A percentile compares a stretch with the other conserved stretches of the same genome.
Conservation (phyloP, 2,888 invertebrate genomes). For the Synanthedon andrenaeformis region DNA sequence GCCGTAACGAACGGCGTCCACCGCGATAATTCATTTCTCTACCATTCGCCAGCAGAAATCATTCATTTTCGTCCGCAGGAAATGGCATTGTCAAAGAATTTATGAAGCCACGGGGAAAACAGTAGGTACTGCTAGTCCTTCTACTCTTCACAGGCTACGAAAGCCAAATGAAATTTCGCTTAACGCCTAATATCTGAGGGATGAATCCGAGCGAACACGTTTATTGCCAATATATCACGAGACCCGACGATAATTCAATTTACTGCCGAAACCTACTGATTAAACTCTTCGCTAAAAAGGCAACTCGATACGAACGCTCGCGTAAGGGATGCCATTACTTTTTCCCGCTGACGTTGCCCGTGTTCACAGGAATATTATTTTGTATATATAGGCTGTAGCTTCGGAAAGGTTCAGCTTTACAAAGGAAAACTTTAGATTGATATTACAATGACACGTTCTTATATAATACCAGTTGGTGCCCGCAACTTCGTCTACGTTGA, state of each 20-base stretch:
- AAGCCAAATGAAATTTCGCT: not conserved
- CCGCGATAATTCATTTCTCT: not conserved
- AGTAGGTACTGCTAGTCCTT: too few relatives aligned
- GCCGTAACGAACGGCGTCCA: not conserved
- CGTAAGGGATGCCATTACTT: not conserved
- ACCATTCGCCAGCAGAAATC: not conserved
- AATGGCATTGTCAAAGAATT: not conserved
- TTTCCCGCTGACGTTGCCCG: too few relatives aligned
- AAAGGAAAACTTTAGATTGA: too few relatives aligned
- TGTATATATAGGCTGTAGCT: too few relatives aligned
- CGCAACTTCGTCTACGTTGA: too few relatives aligned
- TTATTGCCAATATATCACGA: slow-evolving; percentile 1
- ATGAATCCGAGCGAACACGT: not conserved
- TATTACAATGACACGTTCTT: too few relatives aligned
- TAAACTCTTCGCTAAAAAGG: not conserved
- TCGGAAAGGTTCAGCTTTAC: too few relatives aligned
- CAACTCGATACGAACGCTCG: not conserved
- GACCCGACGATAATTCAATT: not conserved
- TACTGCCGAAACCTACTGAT: slow-evolving; percentile 1
- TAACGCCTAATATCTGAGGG: not conserved
- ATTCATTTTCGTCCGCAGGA: not conserved
- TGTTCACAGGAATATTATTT: too few relatives aligned
- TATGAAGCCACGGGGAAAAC: not conserved
- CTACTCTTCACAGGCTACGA: not conserved
- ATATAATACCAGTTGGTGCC: too few relatives aligned